Base-by-base conservation (phyloP, 2,797 vertebrate genomes). In the Ctenopoma multispine region DNA sequence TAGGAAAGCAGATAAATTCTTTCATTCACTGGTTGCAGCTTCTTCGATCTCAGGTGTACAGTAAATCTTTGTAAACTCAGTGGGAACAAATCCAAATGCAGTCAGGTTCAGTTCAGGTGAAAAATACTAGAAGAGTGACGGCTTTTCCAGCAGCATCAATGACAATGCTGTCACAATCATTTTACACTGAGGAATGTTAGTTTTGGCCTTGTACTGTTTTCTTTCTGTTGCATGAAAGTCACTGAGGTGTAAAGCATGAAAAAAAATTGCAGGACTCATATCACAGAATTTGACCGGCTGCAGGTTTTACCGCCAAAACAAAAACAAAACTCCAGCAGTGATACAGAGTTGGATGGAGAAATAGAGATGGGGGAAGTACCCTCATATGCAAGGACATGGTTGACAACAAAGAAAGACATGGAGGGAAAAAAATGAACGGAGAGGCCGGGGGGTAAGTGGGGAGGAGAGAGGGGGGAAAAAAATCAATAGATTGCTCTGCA, bases 401-500 rank as follows among this genome's bases (percentile, higher is more conserved):
- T 12, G 38, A 70, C 61, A 63, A 75, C 79, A 78, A 54, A 49
- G 67, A 76, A 64, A 65, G 63, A 51, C 56, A 27, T 38, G 63
- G 27, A 72, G 47, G 31, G 40, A 13, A 56, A 12, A 34, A 73
- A 71, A 80, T 50, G 54, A 59, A 65, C 23, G 2, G 6, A 0
- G 48, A 68, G 74, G 77, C 65, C 24, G 51, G 58, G 65, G 55
- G 80, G 69, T 56, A 69, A 63, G 67, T 65, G 63, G 53, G 57
- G 58, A 24, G 60, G 61, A 40, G 61, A 67, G 56, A 56, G 70
- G 31, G 5, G 50, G 53, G 41, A 55, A 9, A 38, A 66, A 66
- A 92, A 93, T 93, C 92, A 84, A 94, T 94, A 89, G 66, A 87
- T 90, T 91, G 82, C 89, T 89, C 82, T 84, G 79, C 87, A 80